Conservation (phyloP, 2,888 invertebrate genomes). For the Thereva unica region DNA sequence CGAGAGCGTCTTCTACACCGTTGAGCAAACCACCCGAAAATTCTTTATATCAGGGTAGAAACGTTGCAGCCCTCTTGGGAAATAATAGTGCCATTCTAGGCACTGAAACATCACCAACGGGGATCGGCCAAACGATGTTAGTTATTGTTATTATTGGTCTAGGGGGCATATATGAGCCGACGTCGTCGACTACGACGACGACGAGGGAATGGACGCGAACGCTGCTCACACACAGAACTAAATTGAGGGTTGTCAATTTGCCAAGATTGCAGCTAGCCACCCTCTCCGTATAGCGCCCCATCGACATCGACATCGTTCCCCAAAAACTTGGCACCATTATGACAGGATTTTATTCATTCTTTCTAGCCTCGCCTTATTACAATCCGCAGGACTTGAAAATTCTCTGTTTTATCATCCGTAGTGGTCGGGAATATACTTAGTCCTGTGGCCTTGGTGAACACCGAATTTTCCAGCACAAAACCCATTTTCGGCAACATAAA, state of each 20-base stretch:
- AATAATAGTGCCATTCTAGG: neutral
- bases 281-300: neutral
- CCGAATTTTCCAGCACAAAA: conserved; percentile 18
- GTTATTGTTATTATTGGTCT: conserved; percentile 25
- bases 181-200: too few species aligned
- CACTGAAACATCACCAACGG: conserved; percentile 14
- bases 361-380: conserved; percentile 7
- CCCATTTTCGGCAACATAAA: conserved; percentile 30
- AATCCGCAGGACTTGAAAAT: neutral
- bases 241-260: conserved; percentile 19
- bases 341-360: conserved; percentile 3
- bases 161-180: conserved; percentile 12
- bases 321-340: neutral
- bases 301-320: conserved; percentile 1
- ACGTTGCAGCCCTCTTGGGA: too few species aligned
- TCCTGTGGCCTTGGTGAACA: neutral
- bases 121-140: neutral
- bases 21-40: too few species aligned
- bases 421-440: too few species aligned
- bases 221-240: neutral
- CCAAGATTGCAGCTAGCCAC: neutral
- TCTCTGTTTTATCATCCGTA: too few species aligned
- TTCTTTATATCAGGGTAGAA: too few species aligned
- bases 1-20: too few species aligned
- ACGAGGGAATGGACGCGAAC: neutral